Percentiles rank a stretch among this genome's conserved stretches.
These are phyloP conservation scores for Rhynchonycteris naso DNA, from an alignment of 2,797 vertebrate genomes.

Conservation along the genomic window DNA sequence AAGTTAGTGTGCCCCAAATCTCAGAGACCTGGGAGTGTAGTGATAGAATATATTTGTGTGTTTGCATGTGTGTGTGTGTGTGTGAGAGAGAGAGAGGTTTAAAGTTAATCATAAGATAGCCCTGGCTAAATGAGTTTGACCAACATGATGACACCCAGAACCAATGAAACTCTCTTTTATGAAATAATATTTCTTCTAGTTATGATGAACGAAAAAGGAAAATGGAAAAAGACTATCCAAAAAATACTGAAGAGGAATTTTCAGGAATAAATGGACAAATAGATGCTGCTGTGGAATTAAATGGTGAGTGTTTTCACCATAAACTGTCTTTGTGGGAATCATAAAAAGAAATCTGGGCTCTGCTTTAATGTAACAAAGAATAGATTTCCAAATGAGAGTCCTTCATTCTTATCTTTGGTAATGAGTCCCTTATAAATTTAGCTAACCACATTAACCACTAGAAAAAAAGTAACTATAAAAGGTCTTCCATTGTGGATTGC, in stretches of 20 bases:
- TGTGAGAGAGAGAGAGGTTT: neutral
- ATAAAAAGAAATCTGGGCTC: neutral
- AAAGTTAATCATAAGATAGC: neutral
- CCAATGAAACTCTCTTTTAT: neutral
- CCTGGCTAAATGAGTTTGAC: neutral
- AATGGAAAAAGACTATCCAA: slow-evolving; percentile 78
- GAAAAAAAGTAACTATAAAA: neutral
- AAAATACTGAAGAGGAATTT: slow-evolving; percentile 77
- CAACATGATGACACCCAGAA: neutral
- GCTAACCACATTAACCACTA: neutral
- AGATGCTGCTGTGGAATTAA: slow-evolving; percentile 78
- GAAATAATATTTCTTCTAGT: slow-evolving; percentile 67
- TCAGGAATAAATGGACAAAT: slow-evolving; percentile 73
- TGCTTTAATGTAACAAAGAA: neutral
- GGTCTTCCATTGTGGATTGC: neutral
- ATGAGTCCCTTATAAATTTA: neutral
- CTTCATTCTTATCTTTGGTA: neutral
- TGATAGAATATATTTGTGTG: neutral
- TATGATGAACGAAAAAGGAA: slow-evolving; percentile 75
- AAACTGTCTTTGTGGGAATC: neutral
- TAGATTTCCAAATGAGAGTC: neutral
- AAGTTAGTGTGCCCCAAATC: neutral
- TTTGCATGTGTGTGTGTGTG: neutral
- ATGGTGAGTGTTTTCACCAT: slow-evolving; percentile 51
- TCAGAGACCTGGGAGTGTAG: neutral